These are phyloP conservation scores for Ennomos fuscantarius DNA, from an alignment of 2,888 invertebrate species.

Conservation along the genomic window DNA sequence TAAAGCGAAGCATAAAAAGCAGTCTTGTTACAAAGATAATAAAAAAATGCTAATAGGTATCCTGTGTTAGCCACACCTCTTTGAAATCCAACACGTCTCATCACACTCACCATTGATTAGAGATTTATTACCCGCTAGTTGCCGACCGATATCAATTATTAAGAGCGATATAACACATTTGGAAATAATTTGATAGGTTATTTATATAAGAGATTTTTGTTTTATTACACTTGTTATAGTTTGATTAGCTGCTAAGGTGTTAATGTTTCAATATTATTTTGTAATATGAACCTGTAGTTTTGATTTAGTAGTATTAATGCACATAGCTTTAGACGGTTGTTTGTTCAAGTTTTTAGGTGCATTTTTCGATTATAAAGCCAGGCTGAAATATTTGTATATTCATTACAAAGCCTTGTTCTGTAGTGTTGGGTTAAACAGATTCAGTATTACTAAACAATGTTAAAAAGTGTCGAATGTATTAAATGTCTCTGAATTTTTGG, in stretches of 20 bases:
- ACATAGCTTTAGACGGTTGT: too few species aligned
- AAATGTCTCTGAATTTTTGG: too few species aligned
- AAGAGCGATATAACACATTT: constrained; percentile 10
- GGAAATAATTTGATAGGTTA: constrained; percentile 11
- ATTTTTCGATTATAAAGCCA: too few species aligned
- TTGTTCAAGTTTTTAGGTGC: too few species aligned
- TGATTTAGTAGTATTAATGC: too few species aligned
- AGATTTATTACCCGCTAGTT: constrained; percentile 18
- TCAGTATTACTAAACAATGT: too few species aligned
- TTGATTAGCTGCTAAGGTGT: not conserved
- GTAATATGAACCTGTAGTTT: not conserved
- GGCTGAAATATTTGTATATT: too few species aligned
- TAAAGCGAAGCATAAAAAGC: too few species aligned
- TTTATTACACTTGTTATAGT: constrained; percentile 4
- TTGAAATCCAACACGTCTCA: constrained; percentile 6
- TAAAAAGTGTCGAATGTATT: too few species aligned
- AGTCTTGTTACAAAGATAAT: not conserved
- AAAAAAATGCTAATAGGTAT: constrained; percentile 1
- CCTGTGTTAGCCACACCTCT: constrained; percentile 16
- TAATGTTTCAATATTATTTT: not conserved
- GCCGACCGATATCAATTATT: constrained; percentile 10
- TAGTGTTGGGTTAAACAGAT: too few species aligned
- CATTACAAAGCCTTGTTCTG: too few species aligned
- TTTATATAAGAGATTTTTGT: constrained; percentile 11
- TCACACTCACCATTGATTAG: constrained; percentile 4